These are phyloP conservation scores for Chelonia mydas DNA, from an alignment of 2,797 vertebrate genomes.

Conservation along the genomic window DNA sequence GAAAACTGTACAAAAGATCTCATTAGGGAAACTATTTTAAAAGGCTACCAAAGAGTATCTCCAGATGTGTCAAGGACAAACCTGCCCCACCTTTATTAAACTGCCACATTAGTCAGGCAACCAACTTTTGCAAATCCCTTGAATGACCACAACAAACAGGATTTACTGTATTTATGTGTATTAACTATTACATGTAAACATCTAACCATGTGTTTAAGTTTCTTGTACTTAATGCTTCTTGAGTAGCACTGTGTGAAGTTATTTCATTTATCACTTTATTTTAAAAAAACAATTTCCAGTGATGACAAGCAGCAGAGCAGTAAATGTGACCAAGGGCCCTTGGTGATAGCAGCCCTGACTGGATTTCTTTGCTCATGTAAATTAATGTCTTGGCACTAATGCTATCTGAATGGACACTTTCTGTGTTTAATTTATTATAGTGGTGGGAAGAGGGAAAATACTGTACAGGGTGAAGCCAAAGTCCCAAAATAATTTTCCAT, in stretches of 20 bases:
- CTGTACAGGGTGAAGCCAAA: neutral
- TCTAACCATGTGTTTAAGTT: neutral
- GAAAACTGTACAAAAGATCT: neutral
- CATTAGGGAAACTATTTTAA: neutral
- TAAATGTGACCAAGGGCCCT: accelerated
- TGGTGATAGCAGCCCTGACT: neutral
- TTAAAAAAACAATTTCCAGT: neutral
- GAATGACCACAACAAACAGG: neutral
- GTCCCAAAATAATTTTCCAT: neutral
- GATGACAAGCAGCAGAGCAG: neutral
- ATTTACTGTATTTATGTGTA: neutral
- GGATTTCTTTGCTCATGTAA: neutral
- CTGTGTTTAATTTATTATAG: neutral
- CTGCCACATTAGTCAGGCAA: neutral
- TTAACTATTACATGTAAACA: neutral
- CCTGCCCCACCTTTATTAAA: neutral
- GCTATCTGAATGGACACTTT: neutral
- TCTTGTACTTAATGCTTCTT: neutral
- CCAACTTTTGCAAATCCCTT: neutral
- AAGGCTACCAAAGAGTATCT: neutral
- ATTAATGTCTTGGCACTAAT: neutral
- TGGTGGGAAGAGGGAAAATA: neutral
- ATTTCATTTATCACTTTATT: neutral
- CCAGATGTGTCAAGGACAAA: neutral
- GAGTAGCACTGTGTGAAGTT: neutral